phyloP scores from a whole-genome alignment of 2,888 invertebrate species.

The Gymnocheta viridis region DNA sequence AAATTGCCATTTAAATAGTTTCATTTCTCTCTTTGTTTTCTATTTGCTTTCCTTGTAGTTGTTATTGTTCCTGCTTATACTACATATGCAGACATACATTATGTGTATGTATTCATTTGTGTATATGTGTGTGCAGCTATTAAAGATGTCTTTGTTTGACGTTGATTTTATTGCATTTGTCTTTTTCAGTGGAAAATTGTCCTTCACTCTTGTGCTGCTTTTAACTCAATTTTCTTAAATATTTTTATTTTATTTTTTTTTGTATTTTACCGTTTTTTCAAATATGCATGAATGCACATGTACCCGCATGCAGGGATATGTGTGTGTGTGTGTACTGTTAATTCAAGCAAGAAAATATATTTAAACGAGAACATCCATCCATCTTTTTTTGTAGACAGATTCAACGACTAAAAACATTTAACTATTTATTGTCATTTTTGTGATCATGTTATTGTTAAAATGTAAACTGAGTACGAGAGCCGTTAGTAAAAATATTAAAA shows the following conservation, averaged over 20 bases:
- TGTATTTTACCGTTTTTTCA: slow-evolving; percentile 3
- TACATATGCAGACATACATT: not conserved
- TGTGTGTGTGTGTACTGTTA: slow-evolving; percentile 7
- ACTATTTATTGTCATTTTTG: slow-evolving; percentile 56
- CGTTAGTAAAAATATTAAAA: not conserved
- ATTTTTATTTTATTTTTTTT: slow-evolving; percentile 43
- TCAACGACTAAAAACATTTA: slow-evolving; percentile 28
- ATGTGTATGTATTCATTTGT: not conserved
- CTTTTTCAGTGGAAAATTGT: slow-evolving; percentile 28
- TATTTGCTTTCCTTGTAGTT: not conserved
- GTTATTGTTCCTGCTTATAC: not conserved
- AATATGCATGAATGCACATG: slow-evolving; percentile 48
- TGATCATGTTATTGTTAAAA: slow-evolving; percentile 34
- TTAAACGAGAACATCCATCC: slow-evolving; percentile 24
- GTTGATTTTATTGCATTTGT: slow-evolving; percentile 19
- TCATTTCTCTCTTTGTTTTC: slow-evolving; percentile 22
- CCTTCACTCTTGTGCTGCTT: slow-evolving; percentile 62
- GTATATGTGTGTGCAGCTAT: not conserved
- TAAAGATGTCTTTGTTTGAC: slow-evolving; percentile 2
- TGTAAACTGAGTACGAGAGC: not conserved
- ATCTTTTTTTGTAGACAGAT: not conserved
- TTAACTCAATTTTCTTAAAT: slow-evolving; percentile 62
- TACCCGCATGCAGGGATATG: not conserved
- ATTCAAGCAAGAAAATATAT: slow-evolving; percentile 31
- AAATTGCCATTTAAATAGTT: slow-evolving; percentile 62